Evolutionary conservation across 2,888 invertebrate genomes (phyloP).

Genomic region (Alcis repandata): DNA sequence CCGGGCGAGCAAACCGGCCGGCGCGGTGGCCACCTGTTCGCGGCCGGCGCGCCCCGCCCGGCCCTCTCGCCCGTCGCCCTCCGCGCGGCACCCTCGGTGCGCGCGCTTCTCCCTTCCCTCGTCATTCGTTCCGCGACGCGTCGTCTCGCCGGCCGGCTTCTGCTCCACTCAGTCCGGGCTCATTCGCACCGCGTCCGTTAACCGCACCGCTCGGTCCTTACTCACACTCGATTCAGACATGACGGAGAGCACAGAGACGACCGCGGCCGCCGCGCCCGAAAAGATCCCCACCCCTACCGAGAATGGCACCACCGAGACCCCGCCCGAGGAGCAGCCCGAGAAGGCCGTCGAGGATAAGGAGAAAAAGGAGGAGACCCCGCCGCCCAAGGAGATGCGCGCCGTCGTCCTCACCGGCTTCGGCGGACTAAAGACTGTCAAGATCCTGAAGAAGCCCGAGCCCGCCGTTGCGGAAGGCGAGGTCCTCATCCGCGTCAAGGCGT

Average conservation of each 20-base stretch:
- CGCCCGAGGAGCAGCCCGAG: constrained; percentile 83
- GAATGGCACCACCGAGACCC: constrained; percentile 81
- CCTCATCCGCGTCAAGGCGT: constrained; percentile 93
- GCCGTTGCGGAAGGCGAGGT: constrained; percentile 91
- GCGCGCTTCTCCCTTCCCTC: constrained; percentile 80
- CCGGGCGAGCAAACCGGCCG: constrained; percentile 55
- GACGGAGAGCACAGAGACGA: constrained; percentile 85
- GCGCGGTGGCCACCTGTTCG: constrained; percentile 78
- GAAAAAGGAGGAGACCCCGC: constrained; percentile 82
- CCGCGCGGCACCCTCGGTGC: constrained; percentile 62
- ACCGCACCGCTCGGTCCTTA: constrained; percentile 69
- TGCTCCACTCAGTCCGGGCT: constrained; percentile 66
- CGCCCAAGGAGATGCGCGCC: constrained; percentile 94
- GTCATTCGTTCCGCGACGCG: constrained; percentile 85
- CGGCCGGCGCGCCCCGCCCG: constrained; percentile 59
- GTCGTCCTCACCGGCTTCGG: constrained; percentile 95
- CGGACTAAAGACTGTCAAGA: constrained; percentile 94
- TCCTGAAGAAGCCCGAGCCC: constrained; percentile 93
- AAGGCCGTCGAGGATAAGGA: constrained; percentile 85
- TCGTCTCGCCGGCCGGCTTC: constrained; percentile 79
- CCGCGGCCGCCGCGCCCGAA: constrained; percentile 84
- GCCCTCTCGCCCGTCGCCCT: constrained; percentile 51
- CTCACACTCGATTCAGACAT: constrained; percentile 64
- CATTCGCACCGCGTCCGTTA: constrained; percentile 77
- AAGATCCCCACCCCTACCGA: constrained; percentile 87